Evolutionary conservation across 2,888 invertebrate species (phyloP), one percentile per base, ranked within the genome.

Genomic region (Tachystola acroxantha): DNA sequence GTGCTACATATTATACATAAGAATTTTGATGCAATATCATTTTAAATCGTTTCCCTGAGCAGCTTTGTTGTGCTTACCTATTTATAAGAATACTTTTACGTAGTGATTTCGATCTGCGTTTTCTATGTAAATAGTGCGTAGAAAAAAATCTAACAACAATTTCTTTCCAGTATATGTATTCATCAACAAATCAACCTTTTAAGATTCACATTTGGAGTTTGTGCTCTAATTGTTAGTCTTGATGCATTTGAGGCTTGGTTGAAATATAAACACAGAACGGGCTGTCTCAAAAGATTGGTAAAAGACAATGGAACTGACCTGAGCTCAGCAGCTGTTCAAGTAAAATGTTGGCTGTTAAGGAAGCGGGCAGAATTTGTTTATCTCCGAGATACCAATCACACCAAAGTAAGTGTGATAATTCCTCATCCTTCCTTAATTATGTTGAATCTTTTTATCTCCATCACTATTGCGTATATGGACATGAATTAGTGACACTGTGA

Each of bases 191-290:
- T 82, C 14, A 73, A 65, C 45, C 50, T 77, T 32, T 46, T 81
- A 41, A 66, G 75, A 62, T 68, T 79, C 37, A 27, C 69, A 24
- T 58, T 76, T 42, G 64, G 64, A 43, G 43, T 69, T 39, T 58
- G 53, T 36, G 54, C 71, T 42, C 45, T 61, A 42, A 43, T 67
- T 37, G 34, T 79, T 27, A 50, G 46, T 40, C 52, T 74, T 50
- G 84, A 86, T 61, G 78, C 74, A 43, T 67, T 84, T 51, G 85
- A 86, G 55, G 48, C 66, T 36, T 86, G 85, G 85, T 56, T 86
- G 20, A 81, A 71, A 62, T 58, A 74, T 50, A 85, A 84, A 61
- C 85, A 80, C 45, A 78, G 85, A 53, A 81, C 71, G 37, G 53
- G 65, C 40, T 84, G 69, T 48, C 57, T 86, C 12, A 82, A 76